Evolutionary conservation across 1,140 invertebrate species (phyloP), one percentile per base, ranked within the genome.

Genomic region (Ceratina australensis): DNA sequence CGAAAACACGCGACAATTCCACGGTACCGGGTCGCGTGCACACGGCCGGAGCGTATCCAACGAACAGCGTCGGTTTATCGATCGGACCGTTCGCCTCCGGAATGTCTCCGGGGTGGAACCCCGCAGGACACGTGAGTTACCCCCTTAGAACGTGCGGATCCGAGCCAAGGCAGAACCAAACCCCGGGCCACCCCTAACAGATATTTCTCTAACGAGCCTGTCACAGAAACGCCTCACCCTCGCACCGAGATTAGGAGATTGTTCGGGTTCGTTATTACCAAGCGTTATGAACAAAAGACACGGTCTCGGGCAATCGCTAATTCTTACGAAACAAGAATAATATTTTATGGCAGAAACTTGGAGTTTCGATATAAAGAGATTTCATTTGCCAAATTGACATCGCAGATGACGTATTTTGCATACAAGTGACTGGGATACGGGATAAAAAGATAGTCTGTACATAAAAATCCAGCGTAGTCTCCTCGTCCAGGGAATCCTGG

Each of bases 71-170:
- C 52, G 72, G 20, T 49, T 68, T 84, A 84, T 84, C 82, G 82
- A 84, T 84, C 82, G 73, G 20, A 10, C 10, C 18, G 52, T 42
- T 65, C 63, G 68, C 72, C 72, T 80, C 66, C 61, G 65, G 72
- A 78, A 83, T 83, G 71, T 82, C 82, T 79, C 82, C 72, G 56
- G 75, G 80, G 80, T 82, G 82, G 68, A 84, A 69, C 71, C 54
- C 68, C 64, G 61, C 64, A 72, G 71, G 67, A 82, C 77, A 83
- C 77, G 81, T 83, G 81, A 78, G 74, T 78, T 75, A 54, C 47
- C 61, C 80, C 75, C 65, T 73, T 68, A 61, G n/a, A 50, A 76
- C 80, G 80, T 75, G 24, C 22, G 50, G 22, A 33, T 16, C 76
- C 80, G 82, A 83, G 20, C 54, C 47, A 54, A 12, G 75, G 33